Evolutionary conservation across 1,140 invertebrate genomes (phyloP).

Genomic region (Drosophila tristis): DNA sequence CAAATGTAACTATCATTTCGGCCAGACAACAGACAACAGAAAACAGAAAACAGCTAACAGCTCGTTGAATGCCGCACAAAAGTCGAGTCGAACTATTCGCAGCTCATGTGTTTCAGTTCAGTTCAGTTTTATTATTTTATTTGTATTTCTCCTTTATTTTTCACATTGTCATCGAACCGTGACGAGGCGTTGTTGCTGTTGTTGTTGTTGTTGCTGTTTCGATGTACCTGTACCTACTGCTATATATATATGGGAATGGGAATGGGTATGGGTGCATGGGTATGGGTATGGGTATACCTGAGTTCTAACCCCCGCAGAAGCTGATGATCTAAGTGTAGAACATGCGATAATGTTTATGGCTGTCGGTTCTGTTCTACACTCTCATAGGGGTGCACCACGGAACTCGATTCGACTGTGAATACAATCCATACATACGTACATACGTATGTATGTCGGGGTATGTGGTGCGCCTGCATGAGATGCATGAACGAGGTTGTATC

Average conservation of each 20-base stretch:
- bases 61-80: slow-evolving; percentile 26
- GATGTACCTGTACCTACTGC: slow-evolving; percentile 67
- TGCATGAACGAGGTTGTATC: slow-evolving; percentile 19
- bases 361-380: slow-evolving; percentile 28
- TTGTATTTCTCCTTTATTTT: slow-evolving; percentile 52
- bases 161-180: slow-evolving; percentile 75
- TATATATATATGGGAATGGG: slow-evolving; percentile 2
- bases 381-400: slow-evolving; percentile 67
- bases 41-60: background rate
- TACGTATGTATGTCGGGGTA: no score
- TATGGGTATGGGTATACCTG: slow-evolving; percentile 1
- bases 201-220: slow-evolving; percentile 46
- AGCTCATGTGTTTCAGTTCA: slow-evolving; percentile 59
- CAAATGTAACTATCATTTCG: slow-evolving; percentile 45
- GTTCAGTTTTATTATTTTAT: slow-evolving; percentile 38
- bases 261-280: no score
- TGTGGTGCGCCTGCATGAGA: slow-evolving; percentile 64
- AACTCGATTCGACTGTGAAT: slow-evolving; percentile 20
- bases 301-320: slow-evolving; percentile 63
- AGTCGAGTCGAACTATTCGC: slow-evolving; percentile 21
- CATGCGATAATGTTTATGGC: slow-evolving; percentile 79
- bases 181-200: slow-evolving; percentile 58
- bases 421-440: background rate
- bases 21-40: slow-evolving; percentile 27
- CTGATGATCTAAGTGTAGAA: slow-evolving; percentile 79